Conservation (phyloP, 2,113 vertebrate species). For the Carassius gibelio region DNA sequence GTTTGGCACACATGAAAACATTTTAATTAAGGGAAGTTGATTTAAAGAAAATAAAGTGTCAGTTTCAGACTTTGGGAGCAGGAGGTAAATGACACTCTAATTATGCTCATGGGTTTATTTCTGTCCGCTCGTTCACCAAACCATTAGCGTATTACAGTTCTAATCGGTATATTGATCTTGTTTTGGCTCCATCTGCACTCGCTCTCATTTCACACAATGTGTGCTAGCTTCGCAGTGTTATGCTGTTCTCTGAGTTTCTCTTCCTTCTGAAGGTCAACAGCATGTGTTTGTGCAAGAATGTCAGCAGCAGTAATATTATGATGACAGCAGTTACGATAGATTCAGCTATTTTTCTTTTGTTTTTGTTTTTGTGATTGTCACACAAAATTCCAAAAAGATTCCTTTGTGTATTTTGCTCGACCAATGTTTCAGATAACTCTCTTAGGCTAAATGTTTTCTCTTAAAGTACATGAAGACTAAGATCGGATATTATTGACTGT, state of each 20-base stretch:
- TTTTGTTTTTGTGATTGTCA: not conserved
- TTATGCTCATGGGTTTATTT: slow-evolving; percentile 36
- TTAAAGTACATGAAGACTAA: not conserved
- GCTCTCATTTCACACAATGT: slow-evolving; percentile 19
- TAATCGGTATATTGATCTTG: slow-evolving; percentile 37
- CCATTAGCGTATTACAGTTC: slow-evolving; percentile 38
- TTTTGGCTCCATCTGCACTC: slow-evolving; percentile 29
- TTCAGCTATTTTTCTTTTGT: not conserved
- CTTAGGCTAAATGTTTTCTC: not conserved
- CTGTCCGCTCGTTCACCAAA: slow-evolving; percentile 16
- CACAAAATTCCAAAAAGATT: not conserved
- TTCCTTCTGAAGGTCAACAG: slow-evolving; percentile 28
- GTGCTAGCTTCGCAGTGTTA: not conserved
- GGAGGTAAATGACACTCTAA: slow-evolving; percentile 5
- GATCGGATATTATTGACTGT: not conserved
- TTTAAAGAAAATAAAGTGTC: slow-evolving; percentile 27
- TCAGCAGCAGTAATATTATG: not conserved
- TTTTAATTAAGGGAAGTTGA: not conserved
- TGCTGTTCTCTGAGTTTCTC: not conserved
- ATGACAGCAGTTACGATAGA: not conserved
- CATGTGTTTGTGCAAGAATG: not conserved
- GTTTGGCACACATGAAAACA: not conserved
- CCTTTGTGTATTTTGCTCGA: too few species aligned
- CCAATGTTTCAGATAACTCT: too few species aligned
- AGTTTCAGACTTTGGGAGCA: not conserved